Base-by-base conservation (phyloP, 1,140 invertebrate genomes). In the Bombus confusus region DNA sequence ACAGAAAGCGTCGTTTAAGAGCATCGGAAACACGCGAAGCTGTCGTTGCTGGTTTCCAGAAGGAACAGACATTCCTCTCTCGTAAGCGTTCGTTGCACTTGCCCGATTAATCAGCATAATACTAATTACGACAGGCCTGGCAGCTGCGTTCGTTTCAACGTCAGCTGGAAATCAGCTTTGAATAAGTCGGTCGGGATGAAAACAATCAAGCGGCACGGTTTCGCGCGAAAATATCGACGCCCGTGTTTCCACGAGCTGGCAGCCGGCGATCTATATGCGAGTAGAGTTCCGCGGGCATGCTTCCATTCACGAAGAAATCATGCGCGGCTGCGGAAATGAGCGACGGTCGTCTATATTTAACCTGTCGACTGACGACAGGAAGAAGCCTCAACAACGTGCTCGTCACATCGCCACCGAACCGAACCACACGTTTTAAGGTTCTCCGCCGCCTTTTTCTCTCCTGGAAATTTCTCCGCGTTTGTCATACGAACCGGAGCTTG, bases 251-350 rank as follows among this genome's bases (percentile, higher is more conserved):
- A 62, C 47, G 59, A 66, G 31, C 31, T 52, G 47, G 47, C 47
- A 52, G 47, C 18, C 47, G 47, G 18, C 47, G 77, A 86, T 75
- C 79, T 86, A 71, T 76, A 80, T 76, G 85, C 85, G 73, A 74
- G 78, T n/a, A 41, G 43, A 57, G 78, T 85, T 66, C 57, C 43
- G 77, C 87, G 77, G 64, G 75, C 72, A 69, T 41, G 80, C 83
- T 79, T 92, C 90, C 91, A 91, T 92, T 92, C 91, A 92, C 87
- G 86, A 90, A 89, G 91, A 92, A 92, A 92, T 92, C 90, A 90
- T 92, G 89, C 87, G 66, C 85, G 91, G 86, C 89, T 87, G 86
- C 88, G 91, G 91, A 92, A 92, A 92, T 87, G 91, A 91, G 85
- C 82, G 77, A 80, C 76, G 80, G 64, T 52, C 86, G 85, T 89